Percentiles rank a stretch among this genome's conserved stretches.
phyloP scores from a whole-genome alignment of 2,113 vertebrate genomes.

The Austrofundulus limnaeus region DNA sequence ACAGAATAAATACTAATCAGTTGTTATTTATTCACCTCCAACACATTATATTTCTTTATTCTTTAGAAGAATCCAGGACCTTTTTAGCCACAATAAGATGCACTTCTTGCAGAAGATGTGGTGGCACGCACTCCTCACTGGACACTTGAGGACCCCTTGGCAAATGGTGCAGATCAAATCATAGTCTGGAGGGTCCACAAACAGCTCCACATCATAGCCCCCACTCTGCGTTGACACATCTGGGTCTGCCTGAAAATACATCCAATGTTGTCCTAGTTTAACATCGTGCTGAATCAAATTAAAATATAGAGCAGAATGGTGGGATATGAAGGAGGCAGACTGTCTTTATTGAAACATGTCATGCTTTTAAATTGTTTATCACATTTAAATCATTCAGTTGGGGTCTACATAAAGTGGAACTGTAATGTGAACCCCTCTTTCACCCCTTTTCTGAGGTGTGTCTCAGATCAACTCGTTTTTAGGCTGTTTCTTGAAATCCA shows the following conservation, averaged over 20 bases:
- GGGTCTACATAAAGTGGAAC: no score
- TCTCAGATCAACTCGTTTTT: no score
- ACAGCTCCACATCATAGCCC: slow-evolving; percentile 86
- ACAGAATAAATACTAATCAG: slow-evolving; percentile 16
- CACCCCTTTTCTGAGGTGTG: no score
- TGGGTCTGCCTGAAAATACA: slow-evolving; percentile 54
- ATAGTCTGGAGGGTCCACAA: slow-evolving; percentile 82
- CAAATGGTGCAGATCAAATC: slow-evolving; percentile 88
- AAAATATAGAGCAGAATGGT: background rate
- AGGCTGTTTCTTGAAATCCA: no score
- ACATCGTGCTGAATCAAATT: background rate
- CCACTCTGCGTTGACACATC: slow-evolving; percentile 77
- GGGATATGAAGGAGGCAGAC: background rate
- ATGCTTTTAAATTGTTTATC: no score
- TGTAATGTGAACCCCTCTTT: no score
- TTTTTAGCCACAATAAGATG: slow-evolving; percentile 86
- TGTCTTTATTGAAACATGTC: no score
- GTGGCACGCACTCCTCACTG: slow-evolving; percentile 83
- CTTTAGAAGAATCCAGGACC: slow-evolving; percentile 64
- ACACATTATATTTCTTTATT: background rate
- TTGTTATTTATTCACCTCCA: background rate
- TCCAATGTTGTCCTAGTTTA: no score
- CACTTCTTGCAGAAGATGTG: slow-evolving; percentile 90
- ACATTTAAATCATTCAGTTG: no score
- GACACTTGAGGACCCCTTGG: slow-evolving; percentile 84